A percentile compares a stretch with the other conserved stretches of the same genome.
These are phyloP conservation scores for Terrapene triunguis DNA, from an alignment of 2,113 vertebrate genomes.

Conservation along the genomic window DNA sequence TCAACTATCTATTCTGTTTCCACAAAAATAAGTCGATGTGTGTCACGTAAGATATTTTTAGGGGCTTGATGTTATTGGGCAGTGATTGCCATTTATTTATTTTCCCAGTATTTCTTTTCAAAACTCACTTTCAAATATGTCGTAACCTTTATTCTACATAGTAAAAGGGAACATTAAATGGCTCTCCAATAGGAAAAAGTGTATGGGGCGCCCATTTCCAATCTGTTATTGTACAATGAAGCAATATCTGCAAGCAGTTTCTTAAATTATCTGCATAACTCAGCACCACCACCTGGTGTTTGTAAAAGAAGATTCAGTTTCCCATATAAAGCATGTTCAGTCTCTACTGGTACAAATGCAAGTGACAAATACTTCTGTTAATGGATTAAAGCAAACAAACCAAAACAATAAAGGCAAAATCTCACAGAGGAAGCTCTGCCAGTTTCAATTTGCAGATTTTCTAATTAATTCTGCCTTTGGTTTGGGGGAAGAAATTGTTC, in stretches of 20 bases:
- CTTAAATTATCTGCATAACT: not conserved
- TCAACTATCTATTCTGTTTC: not conserved
- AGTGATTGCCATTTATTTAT: not conserved
- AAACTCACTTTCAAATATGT: not conserved
- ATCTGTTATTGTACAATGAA: not conserved
- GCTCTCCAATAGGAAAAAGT: not conserved
- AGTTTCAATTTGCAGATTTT: fast-evolving
- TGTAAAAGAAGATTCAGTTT: constrained; percentile 48
- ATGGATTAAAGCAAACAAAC: not conserved
- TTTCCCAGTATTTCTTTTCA: constrained; percentile 21
- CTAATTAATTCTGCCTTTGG: fast-evolving
- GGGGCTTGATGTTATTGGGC: not conserved
- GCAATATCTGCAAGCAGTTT: constrained; percentile 27
- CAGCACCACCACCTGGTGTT: constrained; percentile 79
- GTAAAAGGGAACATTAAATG: constrained; percentile 5
- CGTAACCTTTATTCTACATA: not conserved
- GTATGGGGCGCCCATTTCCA: constrained; percentile 6
- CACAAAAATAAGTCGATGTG: not conserved
- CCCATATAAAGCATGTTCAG: not conserved
- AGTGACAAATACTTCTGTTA: not conserved
- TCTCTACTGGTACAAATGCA: not conserved
- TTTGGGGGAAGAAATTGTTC: not conserved
- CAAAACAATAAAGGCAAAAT: not conserved
- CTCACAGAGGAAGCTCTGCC: not conserved
- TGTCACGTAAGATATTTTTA: not conserved